Conservation (phyloP, 2,888 invertebrate genomes). For the Rhagium mordax region DNA sequence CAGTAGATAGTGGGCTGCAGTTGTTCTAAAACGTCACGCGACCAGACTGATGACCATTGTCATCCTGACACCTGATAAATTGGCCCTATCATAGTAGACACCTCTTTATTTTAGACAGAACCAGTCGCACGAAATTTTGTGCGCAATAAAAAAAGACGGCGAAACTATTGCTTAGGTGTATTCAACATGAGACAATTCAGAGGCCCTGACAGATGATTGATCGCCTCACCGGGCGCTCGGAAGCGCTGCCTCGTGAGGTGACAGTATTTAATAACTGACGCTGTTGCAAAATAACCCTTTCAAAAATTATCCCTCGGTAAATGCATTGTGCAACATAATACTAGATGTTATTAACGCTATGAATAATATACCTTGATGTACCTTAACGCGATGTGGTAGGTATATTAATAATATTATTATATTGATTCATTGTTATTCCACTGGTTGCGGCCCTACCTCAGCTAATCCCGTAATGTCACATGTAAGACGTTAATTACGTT, state of each 20-base stretch:
- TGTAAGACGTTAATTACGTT: background rate
- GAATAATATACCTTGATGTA: background rate
- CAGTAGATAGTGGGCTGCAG: conserved; percentile 50
- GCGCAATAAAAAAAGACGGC: conserved; percentile 8
- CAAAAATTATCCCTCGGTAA: background rate
- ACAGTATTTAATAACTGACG: conserved; percentile 20
- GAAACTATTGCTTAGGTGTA: conserved; percentile 26
- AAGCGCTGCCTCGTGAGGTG: conserved; percentile 1
- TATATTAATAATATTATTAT: background rate
- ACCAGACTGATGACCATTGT: conserved; percentile 62
- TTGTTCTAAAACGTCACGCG: conserved; percentile 59
- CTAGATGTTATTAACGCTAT: conserved; percentile 1
- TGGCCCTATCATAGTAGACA: conserved; percentile 49
- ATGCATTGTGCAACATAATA: conserved; percentile 3
- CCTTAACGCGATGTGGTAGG: background rate
- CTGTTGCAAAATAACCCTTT: conserved; percentile 17
- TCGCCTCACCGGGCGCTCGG: background rate
- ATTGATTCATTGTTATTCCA: background rate
- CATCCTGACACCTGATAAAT: conserved; percentile 64
- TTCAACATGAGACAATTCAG: conserved; percentile 32
- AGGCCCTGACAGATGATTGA: conserved; percentile 29
- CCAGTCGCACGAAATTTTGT: conserved; percentile 26
- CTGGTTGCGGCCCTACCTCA: background rate
- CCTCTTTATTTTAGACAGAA: conserved; percentile 40
- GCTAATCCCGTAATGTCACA: background rate